Evolutionary conservation across 2,888 invertebrate genomes (phyloP), one percentile per base, ranked within the genome.

Genomic region (Acleris literana): DNA sequence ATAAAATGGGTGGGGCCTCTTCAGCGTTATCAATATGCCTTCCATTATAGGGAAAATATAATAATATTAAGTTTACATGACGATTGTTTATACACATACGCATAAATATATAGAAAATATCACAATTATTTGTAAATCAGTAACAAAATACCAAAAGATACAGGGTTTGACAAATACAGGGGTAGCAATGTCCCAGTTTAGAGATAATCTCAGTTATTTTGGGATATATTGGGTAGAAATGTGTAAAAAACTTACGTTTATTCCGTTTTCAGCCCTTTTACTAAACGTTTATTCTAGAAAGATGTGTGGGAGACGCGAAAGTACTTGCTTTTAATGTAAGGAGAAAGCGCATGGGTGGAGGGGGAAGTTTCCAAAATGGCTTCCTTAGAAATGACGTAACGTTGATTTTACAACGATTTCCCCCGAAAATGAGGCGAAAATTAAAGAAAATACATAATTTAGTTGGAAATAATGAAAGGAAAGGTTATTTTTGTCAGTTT

Each of bases 351-450:
- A 22, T 44, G 22, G 16, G 43, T 11, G 18, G 49, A 17, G 22
- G 57, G 17, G 33, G 54, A 17, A 25, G 80, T 86, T 87, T 88
- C 76, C 88, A 90, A 90, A 83, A 89, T 90, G 90, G 90, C 90
- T 48, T 18, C 66, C 67, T 22, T 20, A 49, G 48, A 55, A 17
- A 25, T 67, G 63, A 67, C 58, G 67, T 63, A 67, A 67, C 39
- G 20, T 46, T 17, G 53, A 56, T 55, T 46, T 29, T 55, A 13
- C 43, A 16, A 33, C 18, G 43, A 33, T 52, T 48, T 53, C 25
- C 56, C 59, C 66, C 46, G 17, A 18, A 57, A 13, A 6, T 49
- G 22, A 3, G 7, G 33, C 33, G 33, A 33, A 9, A 33, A 33
- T 33, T 9, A 33, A 9, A 33, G 33, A 46, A 7, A 39, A 16